These are phyloP conservation scores for Lycodopsis pacificus DNA, from an alignment of 2,797 vertebrate genomes.

Conservation along the genomic window DNA sequence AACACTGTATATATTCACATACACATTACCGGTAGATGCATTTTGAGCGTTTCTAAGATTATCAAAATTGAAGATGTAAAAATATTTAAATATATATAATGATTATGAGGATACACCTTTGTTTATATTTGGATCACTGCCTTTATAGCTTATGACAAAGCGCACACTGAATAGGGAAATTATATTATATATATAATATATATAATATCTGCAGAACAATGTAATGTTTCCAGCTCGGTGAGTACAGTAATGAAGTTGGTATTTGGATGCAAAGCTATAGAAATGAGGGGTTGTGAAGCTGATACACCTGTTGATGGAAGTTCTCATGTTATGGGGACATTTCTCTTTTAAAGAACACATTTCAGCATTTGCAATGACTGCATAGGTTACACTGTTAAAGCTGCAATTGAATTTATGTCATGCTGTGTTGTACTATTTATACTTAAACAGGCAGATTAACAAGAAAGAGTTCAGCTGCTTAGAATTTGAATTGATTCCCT, in stretches of 20 bases:
- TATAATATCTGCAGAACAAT: constrained; percentile 16
- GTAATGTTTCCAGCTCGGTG: constrained; percentile 32
- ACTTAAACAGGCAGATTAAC: neutral
- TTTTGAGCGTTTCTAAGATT: neutral
- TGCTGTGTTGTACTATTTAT: neutral
- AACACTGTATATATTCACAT: neutral
- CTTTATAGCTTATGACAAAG: constrained; percentile 20
- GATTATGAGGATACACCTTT: neutral
- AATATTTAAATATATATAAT: neutral
- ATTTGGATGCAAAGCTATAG: constrained; percentile 43
- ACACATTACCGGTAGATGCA: neutral
- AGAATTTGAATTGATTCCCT: neutral
- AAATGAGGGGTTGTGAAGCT: constrained; percentile 13
- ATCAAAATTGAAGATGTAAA: neutral
- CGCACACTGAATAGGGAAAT: constrained; percentile 2
- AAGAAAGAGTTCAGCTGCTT: neutral
- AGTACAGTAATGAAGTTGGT: constrained; percentile 47
- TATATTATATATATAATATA: no score
- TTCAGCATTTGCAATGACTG: constrained; percentile 9
- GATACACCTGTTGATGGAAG: constrained; percentile 32
- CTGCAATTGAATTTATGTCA: neutral
- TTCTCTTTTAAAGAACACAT: constrained; percentile 12
- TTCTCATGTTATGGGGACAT: neutral
- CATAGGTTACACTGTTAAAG: neutral
- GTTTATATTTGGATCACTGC: constrained; percentile 22